Conservation (phyloP, 1,140 invertebrate species). For the Tigriopus japonicus region DNA sequence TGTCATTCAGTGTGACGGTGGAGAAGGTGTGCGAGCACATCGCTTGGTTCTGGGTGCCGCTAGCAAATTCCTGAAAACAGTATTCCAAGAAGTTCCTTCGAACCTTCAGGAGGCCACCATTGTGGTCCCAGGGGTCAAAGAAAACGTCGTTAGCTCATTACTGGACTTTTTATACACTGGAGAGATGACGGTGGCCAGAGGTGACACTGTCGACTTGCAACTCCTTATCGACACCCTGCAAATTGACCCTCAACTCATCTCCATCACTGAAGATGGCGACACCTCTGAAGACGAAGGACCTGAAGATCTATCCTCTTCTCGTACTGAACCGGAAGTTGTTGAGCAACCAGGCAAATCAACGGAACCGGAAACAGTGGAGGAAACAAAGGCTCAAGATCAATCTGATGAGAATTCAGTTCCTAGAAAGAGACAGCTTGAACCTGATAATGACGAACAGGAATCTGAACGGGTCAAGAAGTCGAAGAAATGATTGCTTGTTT, state of each 20-base stretch:
- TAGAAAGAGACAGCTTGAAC: no score
- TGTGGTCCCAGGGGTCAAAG: constrained; percentile 2
- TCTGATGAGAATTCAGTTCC: no score
- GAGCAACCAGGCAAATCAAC: no score
- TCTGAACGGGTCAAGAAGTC: no score
- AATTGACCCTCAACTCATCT: background rate
- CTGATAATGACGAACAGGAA: no score
- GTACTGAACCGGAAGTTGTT: no score
- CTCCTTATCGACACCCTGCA: background rate
- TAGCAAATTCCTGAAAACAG: constrained; percentile 9
- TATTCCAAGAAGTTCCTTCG: constrained; percentile 1
- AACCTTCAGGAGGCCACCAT: constrained; percentile 1
- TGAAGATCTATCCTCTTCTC: no score
- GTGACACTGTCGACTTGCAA: background rate
- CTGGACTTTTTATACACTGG: constrained; percentile 8
- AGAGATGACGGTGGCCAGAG: background rate
- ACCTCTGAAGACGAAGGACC: no score
- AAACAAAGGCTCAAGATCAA: no score
- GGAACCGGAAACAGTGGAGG: no score
- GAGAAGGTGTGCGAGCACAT: background rate
- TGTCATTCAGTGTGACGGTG: constrained; percentile 1
- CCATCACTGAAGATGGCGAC: background rate
- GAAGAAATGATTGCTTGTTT: no score
- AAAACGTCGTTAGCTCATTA: background rate
- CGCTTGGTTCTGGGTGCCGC: constrained; percentile 1